These are phyloP conservation scores for Anastrepha ludens DNA, from an alignment of 1,140 invertebrate species.

Conservation along the genomic window DNA sequence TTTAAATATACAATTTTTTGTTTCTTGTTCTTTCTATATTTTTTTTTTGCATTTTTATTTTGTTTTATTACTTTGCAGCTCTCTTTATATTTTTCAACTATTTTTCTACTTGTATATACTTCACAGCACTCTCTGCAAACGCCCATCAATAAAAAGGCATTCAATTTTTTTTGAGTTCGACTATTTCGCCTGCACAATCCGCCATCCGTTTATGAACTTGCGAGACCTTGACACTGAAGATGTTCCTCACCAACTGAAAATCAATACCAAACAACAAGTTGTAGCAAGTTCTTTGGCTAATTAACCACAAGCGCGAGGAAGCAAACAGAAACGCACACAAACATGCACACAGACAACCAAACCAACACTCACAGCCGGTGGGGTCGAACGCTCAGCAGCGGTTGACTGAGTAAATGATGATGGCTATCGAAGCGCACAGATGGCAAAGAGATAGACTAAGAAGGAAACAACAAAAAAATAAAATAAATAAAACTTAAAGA, in stretches of 20 bases:
- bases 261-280: slow-evolving; percentile 59
- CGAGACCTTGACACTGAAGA: slow-evolving; percentile 74
- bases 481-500: no score
- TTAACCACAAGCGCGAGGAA: slow-evolving; percentile 35
- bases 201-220: slow-evolving; percentile 68
- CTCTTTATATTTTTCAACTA: no score
- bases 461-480: neutral
- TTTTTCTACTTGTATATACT: neutral
- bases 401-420: neutral
- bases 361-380: neutral
- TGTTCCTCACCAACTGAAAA: slow-evolving; percentile 71
- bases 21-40: no score
- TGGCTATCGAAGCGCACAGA: slow-evolving; percentile 6
- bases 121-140: neutral
- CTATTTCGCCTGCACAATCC: neutral
- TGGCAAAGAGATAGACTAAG: neutral
- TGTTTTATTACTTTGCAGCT: no score
- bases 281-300: slow-evolving; percentile 66
- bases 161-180: neutral
- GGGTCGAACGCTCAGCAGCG: neutral
- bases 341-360: neutral
- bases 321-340: slow-evolving; percentile 38
- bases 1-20: no score
- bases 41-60: no score
- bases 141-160: no score